Base-by-base conservation (phyloP, 1,140 invertebrate species). In the Steinernema khuongi region DNA sequence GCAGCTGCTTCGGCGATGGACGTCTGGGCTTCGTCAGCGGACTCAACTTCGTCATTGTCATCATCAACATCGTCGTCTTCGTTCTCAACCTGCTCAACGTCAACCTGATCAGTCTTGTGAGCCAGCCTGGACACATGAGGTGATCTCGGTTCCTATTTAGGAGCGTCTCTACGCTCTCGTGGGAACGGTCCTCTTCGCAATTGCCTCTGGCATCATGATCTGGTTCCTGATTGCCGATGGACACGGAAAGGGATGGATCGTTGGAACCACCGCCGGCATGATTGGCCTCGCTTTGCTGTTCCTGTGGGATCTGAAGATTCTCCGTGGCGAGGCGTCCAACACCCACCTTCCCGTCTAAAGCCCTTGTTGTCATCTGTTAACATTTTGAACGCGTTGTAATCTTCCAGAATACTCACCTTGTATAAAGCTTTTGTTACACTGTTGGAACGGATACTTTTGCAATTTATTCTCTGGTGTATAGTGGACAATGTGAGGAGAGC, bases 151-250 rank as follows among this genome's bases (percentile, higher is more conserved):
- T 11, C 67, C 69, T 71, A 2, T 2, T 31, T 28, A 33, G 68
- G 75, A 80, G 22, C 43, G 41, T 32, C 7, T 80, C 19, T 80
- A 68, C 79, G 77, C 80, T 50, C 31, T 80, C n/a, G 44, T 80
- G 18, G 71, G 71, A 18, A 67, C 77, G 29, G 29, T 80, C n/a
- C 68, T 80, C 4, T 80, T 81, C 36, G 31, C 80, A 7, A 73
- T 80, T 29, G 80, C 78, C n/a, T 71, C 72, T 26, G 67, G 72
- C 50, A 79, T 80, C n/a, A 43, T 82, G 2, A 29, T 82, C 32
- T 80, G 79, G 79, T 75, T 50, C 41, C 72, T 82, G 67, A 68
- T 83, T 18, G 79, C 85, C 67, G 74, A 79, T 26, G 41, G 70
- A 67, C 71, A 81, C 71, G 67, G 68, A 22, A 66, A 74, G 33